phyloP scores from a whole-genome alignment of 1,140 invertebrate genomes.

The Macrobrachium nipponense region DNA sequence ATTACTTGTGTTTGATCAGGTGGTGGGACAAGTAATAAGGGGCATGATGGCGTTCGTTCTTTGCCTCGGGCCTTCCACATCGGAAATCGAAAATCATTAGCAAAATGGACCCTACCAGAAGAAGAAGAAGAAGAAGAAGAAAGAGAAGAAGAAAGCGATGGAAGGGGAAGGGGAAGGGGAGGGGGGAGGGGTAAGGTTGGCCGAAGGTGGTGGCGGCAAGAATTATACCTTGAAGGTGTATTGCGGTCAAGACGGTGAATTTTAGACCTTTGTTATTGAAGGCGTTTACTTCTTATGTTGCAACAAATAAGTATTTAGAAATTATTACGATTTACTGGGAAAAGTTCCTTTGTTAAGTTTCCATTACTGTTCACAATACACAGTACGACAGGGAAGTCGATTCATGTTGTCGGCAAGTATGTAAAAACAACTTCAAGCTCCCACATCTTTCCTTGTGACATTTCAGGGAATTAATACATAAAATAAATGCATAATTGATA shows the following conservation, averaged over 20 bases:
- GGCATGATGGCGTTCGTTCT: conserved; percentile 19
- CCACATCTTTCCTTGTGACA: no score
- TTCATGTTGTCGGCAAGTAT: no score
- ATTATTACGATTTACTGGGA: no score
- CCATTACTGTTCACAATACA: no score
- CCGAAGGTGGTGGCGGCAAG: conserved; percentile 16
- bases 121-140: not conserved
- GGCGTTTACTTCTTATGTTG: no score
- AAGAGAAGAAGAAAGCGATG: not conserved
- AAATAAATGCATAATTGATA: no score
- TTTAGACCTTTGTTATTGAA: no score
- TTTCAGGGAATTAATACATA: no score
- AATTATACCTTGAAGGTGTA: not conserved
- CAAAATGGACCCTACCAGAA: conserved; percentile 36
- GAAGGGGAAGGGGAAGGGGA: not conserved
- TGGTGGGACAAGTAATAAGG: conserved; percentile 41
- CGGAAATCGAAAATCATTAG: conserved; percentile 59
- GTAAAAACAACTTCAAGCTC: no score
- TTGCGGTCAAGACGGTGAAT: not conserved
- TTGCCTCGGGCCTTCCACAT: conserved; percentile 23
- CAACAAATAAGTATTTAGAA: no score
- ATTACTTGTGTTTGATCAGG: conserved; percentile 47
- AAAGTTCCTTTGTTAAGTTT: no score
- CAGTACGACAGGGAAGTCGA: no score
- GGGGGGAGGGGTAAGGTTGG: not conserved